These are phyloP conservation scores for western clawed frog (Xenopus tropicalis) DNA, from an alignment of 2,113 vertebrate species.

Conservation along the genomic window DNA sequence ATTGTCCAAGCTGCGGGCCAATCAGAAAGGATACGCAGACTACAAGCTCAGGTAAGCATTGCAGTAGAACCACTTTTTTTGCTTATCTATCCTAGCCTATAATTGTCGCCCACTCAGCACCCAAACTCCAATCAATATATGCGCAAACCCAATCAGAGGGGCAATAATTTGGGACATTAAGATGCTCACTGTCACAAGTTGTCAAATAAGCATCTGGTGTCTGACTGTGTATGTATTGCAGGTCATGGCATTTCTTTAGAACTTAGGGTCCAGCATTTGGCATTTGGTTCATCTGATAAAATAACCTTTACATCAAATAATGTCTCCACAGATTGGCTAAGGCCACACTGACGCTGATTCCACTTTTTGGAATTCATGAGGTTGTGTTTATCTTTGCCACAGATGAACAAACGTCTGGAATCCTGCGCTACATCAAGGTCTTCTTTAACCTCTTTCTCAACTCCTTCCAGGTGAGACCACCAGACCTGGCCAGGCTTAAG, in stretches of 20 bases:
- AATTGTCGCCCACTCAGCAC: too few species aligned
- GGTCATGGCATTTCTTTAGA: too few species aligned
- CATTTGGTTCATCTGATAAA: too few species aligned
- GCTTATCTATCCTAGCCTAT: too few species aligned
- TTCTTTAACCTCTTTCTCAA: constrained; percentile 77
- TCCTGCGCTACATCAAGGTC: constrained; percentile 73
- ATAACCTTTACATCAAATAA: too few species aligned
- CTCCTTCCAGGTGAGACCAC: constrained; percentile 72
- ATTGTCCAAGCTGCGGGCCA: constrained; percentile 74
- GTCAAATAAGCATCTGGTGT: too few species aligned
- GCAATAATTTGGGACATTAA: too few species aligned
- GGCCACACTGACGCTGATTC: constrained; percentile 77
- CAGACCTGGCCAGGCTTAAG: background rate
- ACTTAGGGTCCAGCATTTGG: too few species aligned
- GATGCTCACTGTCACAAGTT: too few species aligned
- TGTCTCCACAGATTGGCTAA: constrained; percentile 67
- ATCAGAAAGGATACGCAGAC: constrained; percentile 67
- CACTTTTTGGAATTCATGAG: constrained; percentile 77
- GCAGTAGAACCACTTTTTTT: background rate
- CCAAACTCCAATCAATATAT: too few species aligned
- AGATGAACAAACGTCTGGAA: constrained; percentile 71
- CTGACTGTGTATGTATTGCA: too few species aligned
- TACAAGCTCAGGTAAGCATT: constrained; percentile 71
- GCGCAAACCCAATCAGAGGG: too few species aligned
- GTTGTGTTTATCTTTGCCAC: constrained; percentile 75